Evolutionary conservation across 2,797 vertebrate genomes (phyloP).

Genomic region (Sternotherus odoratus): DNA sequence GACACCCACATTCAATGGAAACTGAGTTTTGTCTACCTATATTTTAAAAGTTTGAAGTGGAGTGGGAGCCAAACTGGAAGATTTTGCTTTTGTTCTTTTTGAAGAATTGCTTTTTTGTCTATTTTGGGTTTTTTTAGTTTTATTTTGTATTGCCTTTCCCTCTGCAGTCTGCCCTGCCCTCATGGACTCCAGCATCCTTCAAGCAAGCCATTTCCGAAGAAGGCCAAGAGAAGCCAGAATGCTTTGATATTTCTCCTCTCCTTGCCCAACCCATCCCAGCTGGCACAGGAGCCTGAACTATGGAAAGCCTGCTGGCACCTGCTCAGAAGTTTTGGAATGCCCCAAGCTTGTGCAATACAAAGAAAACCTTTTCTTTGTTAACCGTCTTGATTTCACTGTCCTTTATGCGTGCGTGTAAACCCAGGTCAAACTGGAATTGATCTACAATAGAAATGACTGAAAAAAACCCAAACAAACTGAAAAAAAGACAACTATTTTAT

Average conservation of each 20-base stretch:
- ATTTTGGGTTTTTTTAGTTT: constrained; percentile 77
- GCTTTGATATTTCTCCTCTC: constrained; percentile 68
- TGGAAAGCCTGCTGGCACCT: constrained; percentile 62
- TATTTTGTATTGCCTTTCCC: constrained; percentile 82
- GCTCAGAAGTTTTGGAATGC: constrained; percentile 76
- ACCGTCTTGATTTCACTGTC: constrained; percentile 74
- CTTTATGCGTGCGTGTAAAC: constrained; percentile 76
- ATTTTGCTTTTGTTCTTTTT: constrained; percentile 29
- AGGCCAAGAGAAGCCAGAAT: constrained; percentile 67
- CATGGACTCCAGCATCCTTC: constrained; percentile 75
- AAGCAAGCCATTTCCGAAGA: constrained; percentile 82
- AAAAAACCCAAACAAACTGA: constrained; percentile 73
- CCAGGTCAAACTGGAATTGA: constrained; percentile 80
- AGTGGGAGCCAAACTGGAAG: constrained; percentile 27
- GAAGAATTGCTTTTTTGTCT: constrained; percentile 35
- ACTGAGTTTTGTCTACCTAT: neutral
- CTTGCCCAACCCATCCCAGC: constrained; percentile 72
- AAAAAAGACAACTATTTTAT: constrained; percentile 83
- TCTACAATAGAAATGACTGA: constrained; percentile 79
- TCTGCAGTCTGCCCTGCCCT: constrained; percentile 79
- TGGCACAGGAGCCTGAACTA: constrained; percentile 76
- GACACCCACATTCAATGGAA: neutral
- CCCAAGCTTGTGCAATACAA: constrained; percentile 85
- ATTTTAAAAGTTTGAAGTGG: constrained; percentile 35
- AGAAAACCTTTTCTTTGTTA: constrained; percentile 71